These are phyloP conservation scores for Drosophila suzukii DNA, from an alignment of 1,140 invertebrate species.

Conservation along the genomic window DNA sequence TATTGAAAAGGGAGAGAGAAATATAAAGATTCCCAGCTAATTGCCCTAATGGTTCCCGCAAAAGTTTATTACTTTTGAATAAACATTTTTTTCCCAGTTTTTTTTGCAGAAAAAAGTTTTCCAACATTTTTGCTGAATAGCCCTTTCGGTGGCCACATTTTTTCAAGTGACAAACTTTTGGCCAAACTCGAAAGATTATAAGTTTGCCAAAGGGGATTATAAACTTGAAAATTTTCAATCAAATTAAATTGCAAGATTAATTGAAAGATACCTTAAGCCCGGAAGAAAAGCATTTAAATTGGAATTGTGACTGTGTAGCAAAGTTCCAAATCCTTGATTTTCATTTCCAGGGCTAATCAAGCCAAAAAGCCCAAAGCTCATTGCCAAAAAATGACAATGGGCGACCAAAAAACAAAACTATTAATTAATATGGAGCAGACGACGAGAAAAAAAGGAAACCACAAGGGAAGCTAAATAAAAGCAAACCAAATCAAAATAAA, in stretches of 20 bases:
- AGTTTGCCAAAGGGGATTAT: conserved; percentile 38
- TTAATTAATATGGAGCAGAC: conserved; percentile 62
- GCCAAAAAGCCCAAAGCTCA: conserved; percentile 56
- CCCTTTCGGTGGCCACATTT: conserved; percentile 6
- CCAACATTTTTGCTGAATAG: conserved; percentile 15
- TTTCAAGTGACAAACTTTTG: conserved; percentile 35
- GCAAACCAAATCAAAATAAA: conserved; percentile 54
- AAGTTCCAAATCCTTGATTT: conserved; percentile 47
- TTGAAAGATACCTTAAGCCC: conserved; percentile 44
- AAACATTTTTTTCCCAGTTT: conserved; percentile 22
- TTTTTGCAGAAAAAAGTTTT: conserved; percentile 16
- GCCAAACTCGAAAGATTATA: conserved; percentile 39
- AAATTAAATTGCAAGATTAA: conserved; percentile 45
- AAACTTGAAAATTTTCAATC: conserved; percentile 36
- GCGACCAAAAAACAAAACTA: conserved; percentile 47
- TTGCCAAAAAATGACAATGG: conserved; percentile 64
- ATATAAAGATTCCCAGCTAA: conserved; percentile 10
- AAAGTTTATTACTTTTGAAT: conserved; percentile 41
- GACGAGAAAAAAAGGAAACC: conserved; percentile 14
- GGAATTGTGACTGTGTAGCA: not conserved
- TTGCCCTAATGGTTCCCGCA: conserved; percentile 17
- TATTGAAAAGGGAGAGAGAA: not conserved
- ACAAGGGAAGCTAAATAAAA: conserved; percentile 39
- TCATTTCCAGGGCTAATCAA: conserved; percentile 58
- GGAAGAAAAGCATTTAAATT: conserved; percentile 12